phyloP scores from a whole-genome alignment of 2,113 vertebrate genomes.

The Pyrgilauda ruficollis region DNA sequence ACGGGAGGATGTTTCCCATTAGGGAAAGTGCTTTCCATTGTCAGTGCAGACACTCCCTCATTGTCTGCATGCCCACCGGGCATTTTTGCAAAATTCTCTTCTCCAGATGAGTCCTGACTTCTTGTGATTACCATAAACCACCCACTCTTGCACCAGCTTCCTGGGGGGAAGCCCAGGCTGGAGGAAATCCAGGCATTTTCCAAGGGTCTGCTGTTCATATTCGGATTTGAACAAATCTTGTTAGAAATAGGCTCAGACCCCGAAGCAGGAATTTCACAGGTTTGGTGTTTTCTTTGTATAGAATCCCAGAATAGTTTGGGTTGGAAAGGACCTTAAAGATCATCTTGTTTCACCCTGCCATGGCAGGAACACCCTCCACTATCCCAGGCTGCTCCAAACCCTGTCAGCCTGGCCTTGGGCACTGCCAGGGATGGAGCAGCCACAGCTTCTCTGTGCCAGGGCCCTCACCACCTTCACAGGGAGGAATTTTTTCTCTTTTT shows the following conservation, averaged over 20 bases:
- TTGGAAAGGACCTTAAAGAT: not conserved
- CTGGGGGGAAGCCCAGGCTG: not conserved
- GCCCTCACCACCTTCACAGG: not conserved
- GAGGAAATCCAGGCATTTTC: not conserved
- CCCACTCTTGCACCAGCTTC: not conserved
- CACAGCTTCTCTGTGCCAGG: not conserved
- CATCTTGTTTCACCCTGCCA: not conserved
- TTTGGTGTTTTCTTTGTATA: not conserved
- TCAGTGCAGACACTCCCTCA: not conserved
- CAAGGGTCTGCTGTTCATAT: not conserved
- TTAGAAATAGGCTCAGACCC: not conserved
- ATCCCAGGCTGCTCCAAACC: accelerated
- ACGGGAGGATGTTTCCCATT: constrained; percentile 22
- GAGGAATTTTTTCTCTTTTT: not conserved
- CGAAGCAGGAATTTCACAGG: not conserved
- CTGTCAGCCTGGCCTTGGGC: accelerated
- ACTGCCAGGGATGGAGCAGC: not conserved
- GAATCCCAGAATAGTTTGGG: not conserved
- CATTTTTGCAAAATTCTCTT: not conserved
- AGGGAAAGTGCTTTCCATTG: constrained; percentile 49
- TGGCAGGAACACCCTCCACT: not conserved
- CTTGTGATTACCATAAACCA: not conserved
- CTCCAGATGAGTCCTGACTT: not conserved
- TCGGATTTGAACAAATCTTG: not conserved
- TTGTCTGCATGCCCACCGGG: constrained; percentile 4